A percentile compares a stretch with the other conserved stretches of the same genome.
Evolutionary conservation across 2,113 vertebrate genomes (phyloP).

Genomic region (Cyphomyrus discorhynchus): DNA sequence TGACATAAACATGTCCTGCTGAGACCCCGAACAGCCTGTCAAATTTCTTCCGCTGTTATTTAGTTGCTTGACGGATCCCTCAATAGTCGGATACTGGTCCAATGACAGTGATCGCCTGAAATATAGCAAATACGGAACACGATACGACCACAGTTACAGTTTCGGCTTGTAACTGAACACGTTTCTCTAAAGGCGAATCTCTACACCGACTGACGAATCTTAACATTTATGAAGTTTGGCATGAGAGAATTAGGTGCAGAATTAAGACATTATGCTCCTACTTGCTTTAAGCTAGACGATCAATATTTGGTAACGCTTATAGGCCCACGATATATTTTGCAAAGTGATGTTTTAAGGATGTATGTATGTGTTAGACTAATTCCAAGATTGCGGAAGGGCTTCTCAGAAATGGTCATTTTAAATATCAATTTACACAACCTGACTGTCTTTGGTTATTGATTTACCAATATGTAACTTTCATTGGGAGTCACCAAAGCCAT

Average conservation of each 20-base stretch:
- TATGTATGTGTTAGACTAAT: background rate
- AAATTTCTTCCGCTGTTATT: background rate
- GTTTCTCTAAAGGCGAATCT: background rate
- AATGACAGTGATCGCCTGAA: background rate
- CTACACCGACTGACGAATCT: background rate
- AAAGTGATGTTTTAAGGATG: background rate
- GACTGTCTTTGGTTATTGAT: background rate
- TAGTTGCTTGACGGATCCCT: background rate
- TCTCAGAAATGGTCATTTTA: background rate
- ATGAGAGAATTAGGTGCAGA: background rate
- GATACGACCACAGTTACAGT: background rate
- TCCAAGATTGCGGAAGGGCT: background rate
- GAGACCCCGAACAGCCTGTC: background rate
- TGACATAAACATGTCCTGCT: background rate
- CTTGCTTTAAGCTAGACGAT: background rate
- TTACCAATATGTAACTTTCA: conserved; percentile 1
- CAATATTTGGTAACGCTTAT: background rate
- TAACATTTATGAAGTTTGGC: background rate
- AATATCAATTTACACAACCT: background rate
- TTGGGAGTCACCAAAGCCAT: background rate
- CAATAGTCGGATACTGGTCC: background rate
- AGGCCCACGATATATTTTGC: background rate
- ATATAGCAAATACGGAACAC: background rate
- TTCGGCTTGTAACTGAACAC: background rate
- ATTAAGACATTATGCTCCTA: background rate